phyloP scores from a whole-genome alignment of 1,140 invertebrate species.

The Neoseiulus cucumeris region DNA sequence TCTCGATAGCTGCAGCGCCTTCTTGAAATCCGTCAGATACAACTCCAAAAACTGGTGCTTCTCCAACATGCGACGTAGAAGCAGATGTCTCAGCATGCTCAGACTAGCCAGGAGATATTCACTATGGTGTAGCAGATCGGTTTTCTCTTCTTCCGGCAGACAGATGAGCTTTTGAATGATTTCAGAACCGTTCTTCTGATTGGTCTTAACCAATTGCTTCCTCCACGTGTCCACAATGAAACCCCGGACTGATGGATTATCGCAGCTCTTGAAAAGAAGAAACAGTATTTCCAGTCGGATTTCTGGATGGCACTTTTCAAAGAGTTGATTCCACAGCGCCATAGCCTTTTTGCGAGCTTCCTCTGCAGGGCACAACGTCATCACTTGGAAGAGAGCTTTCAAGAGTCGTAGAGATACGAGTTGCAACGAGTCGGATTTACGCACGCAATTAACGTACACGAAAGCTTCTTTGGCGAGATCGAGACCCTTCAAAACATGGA shows the following conservation, averaged over 20 bases:
- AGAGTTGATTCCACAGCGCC: neutral
- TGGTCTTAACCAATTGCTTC: neutral
- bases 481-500: neutral
- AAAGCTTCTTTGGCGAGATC: neutral
- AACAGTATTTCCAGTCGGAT: neutral
- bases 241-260: neutral
- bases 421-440: neutral
- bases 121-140: neutral
- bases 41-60: neutral
- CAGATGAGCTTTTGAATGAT: neutral
- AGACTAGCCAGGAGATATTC: neutral
- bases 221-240: neutral
- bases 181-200: neutral
- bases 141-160: neutral
- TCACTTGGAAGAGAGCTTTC: neutral
- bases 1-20: neutral
- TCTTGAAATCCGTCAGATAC: neutral
- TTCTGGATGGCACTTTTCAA: neutral
- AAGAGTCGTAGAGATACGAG: neutral
- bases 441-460: neutral
- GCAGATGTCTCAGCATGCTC: neutral
- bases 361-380: neutral
- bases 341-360: neutral
- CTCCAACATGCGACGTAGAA: neutral
- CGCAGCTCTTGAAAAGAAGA: neutral